Base-by-base conservation (phyloP, 92 coral and sea anemone species). In the Palythoa grandis region DNA sequence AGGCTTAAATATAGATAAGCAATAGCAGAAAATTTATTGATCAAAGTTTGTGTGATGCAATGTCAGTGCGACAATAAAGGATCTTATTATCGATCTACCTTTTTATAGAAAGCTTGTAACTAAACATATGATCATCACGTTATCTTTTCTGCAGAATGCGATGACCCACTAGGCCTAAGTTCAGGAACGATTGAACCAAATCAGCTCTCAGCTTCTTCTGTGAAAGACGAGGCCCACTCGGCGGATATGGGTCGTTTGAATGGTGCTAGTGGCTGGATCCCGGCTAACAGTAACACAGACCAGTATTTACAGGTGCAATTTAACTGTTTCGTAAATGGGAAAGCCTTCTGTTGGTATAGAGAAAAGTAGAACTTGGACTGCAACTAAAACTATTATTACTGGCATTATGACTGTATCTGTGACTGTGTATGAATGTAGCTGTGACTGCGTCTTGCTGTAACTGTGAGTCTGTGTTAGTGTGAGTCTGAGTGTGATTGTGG, bases 201-300 rank as follows among this genome's bases (percentile, higher is more conserved):
- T 29, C 89, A 87, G 22, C 72, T 89, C n/a, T 72, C 86, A 19
- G 90, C 92, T 43, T 75, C 89, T 7, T 90, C 92, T 4, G 63
- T 71, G 8, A 70, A 79, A 37, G 79, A 90, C 88, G 83, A 86
- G 52, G 87, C 70, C 13, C 89, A 86, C 88, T 74, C 75, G 87
- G 92, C 92, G 17, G 85, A 54, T 48, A 67, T 76, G 82, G 92
- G 92, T 11, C 90, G 92, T 56, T 82, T 90, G 85, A 86, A 90
- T 82, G 90, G 92, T 10, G 72, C 66, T 53, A 69, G 90, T 24
- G 92, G 92, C 3, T 90, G 92, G 92, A 74, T 89, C 76, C 90
- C 92, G 37, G 48, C 87, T 19, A 86, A 63, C 72, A 76, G 23
- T 29, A 74, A 85, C 78, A 17, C 29, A 20, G 13, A 85, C 3